Evolutionary conservation across 2,113 vertebrate species (phyloP), one percentile per base, ranked within the genome.

Genomic region (Spermophilus dauricus): DNA sequence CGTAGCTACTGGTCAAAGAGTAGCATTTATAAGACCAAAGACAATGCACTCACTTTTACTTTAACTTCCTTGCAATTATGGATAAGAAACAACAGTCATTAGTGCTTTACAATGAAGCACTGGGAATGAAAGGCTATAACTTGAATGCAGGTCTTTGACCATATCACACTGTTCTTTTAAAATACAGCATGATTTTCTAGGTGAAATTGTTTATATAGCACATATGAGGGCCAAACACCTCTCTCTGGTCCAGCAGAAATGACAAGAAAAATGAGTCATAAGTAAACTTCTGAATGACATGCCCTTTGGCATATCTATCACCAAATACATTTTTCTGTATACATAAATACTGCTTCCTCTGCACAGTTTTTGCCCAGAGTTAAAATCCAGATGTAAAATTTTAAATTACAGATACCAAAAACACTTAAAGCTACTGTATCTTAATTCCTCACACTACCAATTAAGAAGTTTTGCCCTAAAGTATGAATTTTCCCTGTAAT

Each of bases 381-480:
- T 93, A 94, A 95, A 95, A 86, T 85, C 69, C 37, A 86, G 76
- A 61, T 94, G 26, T 53, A 95, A 96, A 80, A 7, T 90, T 95
- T 92, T 94, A 96, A 86, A 97, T 95, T 77, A 93, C 4, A 69
- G 37, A 85, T n/a, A 56, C 69, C 69, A 91, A 94, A 94, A 87
- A 70, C 16, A 87, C 30, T 86, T 89, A 73, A 0, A 84, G 22
- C 39, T 96, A 81, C 58, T 81, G 39, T 85, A 53, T 96, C 75
- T 80, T 97, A 93, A 96, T 95, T 92, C 84, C 30, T 92, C 76
- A 93, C 30, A 95, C 39, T 94, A 91, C 58, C 86, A 96, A 93
- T 97, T 98, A 97, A 94, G 91, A 94, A 89, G 86, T 77, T 89
- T 95, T 96, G 86, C 93, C 96, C 72, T 94, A 63, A 92, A 97